Evolutionary conservation across 1,140 invertebrate genomes (phyloP).

Genomic region (Orussus abietinus): DNA sequence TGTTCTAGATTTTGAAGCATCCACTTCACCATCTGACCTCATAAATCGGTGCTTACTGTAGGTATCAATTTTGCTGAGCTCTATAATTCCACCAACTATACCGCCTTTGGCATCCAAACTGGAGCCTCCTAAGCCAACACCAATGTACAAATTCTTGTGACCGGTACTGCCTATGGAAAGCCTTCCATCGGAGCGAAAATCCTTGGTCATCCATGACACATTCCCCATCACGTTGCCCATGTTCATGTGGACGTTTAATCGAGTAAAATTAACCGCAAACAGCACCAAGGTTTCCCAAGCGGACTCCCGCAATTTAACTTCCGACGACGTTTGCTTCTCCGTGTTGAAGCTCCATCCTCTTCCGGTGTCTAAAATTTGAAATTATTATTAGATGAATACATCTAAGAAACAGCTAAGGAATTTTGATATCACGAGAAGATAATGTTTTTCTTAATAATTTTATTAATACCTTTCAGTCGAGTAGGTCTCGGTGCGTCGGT

Average conservation of each 20-base stretch:
- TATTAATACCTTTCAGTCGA: conserved; percentile 50
- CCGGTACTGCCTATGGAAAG: conserved; percentile 91
- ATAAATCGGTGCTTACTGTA: conserved; percentile 62
- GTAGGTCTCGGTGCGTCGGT: conserved; percentile 47
- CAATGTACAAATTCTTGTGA: conserved; percentile 89
- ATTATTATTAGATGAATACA: conserved; percentile 2
- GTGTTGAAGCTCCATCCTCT: conserved; percentile 53
- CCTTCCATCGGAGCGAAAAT: conserved; percentile 84
- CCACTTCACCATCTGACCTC: too few species aligned
- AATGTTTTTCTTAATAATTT: conserved; percentile 11
- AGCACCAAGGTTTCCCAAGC: conserved; percentile 94
- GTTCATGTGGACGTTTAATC: conserved; percentile 95
- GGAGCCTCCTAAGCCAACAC: conserved; percentile 83
- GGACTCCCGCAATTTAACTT: conserved; percentile 56
- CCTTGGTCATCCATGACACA: conserved; percentile 89
- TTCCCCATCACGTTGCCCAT: conserved; percentile 99
- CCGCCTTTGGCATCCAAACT: conserved; percentile 91
- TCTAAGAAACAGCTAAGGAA: conserved; percentile 10
- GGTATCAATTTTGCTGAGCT: conserved; percentile 84
- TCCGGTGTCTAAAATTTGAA: conserved; percentile 46
- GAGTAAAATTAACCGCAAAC: conserved; percentile 93
- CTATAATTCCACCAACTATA: conserved; percentile 92
- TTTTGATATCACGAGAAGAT: conserved; percentile 5
- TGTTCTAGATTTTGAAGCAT: too few species aligned
- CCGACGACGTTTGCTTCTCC: conserved; percentile 51